Evolutionary conservation across 92 coral and sea anemone genomes (phyloP).

Genomic region (Zoanthus sansibaricus): DNA sequence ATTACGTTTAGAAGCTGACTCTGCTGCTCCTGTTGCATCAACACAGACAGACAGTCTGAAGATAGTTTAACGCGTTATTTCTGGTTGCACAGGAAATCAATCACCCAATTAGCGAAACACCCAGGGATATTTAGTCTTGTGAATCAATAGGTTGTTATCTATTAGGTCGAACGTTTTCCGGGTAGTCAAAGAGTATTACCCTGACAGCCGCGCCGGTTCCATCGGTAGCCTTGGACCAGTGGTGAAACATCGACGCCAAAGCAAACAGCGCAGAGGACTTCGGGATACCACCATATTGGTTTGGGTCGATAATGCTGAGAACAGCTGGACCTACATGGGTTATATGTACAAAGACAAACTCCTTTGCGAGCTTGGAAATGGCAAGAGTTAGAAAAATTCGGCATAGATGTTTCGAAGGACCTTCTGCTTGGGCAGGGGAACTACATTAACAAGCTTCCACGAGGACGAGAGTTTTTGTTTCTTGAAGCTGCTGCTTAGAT

Average conservation of each 20-base stretch:
- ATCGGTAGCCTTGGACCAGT: no score
- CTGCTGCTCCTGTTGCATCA: no score
- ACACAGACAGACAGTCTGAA: no score
- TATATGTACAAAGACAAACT: constrained; percentile 5
- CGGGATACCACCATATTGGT: constrained; percentile 16
- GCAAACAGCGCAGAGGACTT: constrained; percentile 6
- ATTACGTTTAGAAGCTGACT: no score
- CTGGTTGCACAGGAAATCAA: constrained; percentile 23
- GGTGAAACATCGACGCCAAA: constrained; percentile 15
- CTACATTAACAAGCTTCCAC: constrained; percentile 12
- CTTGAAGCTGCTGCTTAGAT: constrained; percentile 16
- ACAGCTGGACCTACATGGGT: constrained; percentile 30
- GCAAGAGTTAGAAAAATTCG: neutral
- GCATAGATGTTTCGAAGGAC: constrained; percentile 1
- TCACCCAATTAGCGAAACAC: constrained; percentile 20
- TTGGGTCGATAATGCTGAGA: constrained; percentile 18
- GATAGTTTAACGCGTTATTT: neutral
- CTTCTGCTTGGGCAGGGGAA: constrained; percentile 3
- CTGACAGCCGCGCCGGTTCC: constrained; percentile 4
- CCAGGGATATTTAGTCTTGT: constrained; percentile 13
- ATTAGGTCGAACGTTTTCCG: constrained; percentile 2
- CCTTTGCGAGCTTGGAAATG: neutral
- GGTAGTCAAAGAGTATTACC: neutral
- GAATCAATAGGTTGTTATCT: constrained; percentile 11
- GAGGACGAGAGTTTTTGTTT: constrained; percentile 8